Conservation (phyloP, 2,113 vertebrate species). For the Callipepla squamata region DNA sequence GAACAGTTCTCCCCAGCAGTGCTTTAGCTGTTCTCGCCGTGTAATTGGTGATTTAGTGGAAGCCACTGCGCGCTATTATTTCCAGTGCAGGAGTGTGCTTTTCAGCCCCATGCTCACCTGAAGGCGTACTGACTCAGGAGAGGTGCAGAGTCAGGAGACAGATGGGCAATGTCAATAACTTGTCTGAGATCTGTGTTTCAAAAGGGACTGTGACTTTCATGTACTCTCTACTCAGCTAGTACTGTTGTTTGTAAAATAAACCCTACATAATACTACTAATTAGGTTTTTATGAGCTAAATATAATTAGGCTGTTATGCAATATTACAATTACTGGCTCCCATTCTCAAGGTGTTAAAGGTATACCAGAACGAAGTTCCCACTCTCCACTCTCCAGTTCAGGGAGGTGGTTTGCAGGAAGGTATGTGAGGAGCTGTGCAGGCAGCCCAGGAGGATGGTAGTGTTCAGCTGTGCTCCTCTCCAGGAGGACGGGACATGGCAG, state of each 20-base stretch:
- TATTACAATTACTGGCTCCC: no score
- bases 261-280: no score
- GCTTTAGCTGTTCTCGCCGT: background rate
- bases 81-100: background rate
- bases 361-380: background rate
- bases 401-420: background rate
- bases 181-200: no score
- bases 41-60: conserved; percentile 8
- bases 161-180: conserved; percentile 27
- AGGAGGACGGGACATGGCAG: background rate
- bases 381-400: conserved; percentile 2
- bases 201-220: no score
- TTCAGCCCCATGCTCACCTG: background rate
- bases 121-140: background rate
- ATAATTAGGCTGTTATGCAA: no score
- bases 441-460: no score
- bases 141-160: conserved; percentile 10
- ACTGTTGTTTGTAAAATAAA: no score
- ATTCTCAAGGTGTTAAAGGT: no score
- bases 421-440: no score
- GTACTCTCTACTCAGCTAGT: no score
- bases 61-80: background rate
- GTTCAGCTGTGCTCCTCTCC: background rate
- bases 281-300: no score
- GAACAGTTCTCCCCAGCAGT: conserved; percentile 25